Percentiles rank a stretch among this genome's conserved stretches.
phyloP scores from a whole-genome alignment of 2,113 vertebrate genomes.

The Cichladusa arquata region DNA sequence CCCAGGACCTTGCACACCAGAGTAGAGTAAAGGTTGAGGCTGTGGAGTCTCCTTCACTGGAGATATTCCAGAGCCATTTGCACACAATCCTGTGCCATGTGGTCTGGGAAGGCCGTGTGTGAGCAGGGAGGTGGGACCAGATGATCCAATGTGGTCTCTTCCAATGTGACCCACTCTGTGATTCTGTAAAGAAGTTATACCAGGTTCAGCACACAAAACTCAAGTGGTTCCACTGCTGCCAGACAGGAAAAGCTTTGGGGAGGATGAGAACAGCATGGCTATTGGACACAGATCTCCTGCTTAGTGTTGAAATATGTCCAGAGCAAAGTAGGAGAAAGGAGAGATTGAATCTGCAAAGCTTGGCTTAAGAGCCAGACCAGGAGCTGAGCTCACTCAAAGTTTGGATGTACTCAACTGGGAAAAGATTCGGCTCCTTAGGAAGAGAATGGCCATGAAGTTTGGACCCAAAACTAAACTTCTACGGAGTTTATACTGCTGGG shows the following conservation, averaged over 20 bases:
- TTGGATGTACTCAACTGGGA: not conserved
- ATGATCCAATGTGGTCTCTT: not conserved
- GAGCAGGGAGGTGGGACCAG: not conserved
- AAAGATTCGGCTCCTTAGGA: not conserved
- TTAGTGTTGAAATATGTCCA: not conserved
- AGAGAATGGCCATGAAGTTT: not conserved
- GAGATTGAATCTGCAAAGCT: not conserved
- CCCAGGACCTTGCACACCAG: not conserved
- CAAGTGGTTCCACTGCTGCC: not conserved
- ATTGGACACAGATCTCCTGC: not conserved
- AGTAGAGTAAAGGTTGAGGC: not conserved
- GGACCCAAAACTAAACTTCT: not conserved
- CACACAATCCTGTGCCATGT: not conserved
- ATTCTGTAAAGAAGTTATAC: not conserved
- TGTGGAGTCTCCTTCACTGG: not conserved
- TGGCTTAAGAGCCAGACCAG: conserved; percentile 3
- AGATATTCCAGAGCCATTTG: not conserved
- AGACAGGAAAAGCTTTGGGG: not conserved
- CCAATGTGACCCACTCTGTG: not conserved
- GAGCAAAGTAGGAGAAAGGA: not conserved
- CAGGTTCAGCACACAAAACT: not conserved
- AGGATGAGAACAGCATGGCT: not conserved
- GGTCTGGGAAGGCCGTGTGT: not conserved
- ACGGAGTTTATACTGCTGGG: not conserved
- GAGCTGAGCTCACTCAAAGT: not conserved